phyloP scores from a whole-genome alignment of 2,113 vertebrate genomes.

The Vicugna pacos region DNA sequence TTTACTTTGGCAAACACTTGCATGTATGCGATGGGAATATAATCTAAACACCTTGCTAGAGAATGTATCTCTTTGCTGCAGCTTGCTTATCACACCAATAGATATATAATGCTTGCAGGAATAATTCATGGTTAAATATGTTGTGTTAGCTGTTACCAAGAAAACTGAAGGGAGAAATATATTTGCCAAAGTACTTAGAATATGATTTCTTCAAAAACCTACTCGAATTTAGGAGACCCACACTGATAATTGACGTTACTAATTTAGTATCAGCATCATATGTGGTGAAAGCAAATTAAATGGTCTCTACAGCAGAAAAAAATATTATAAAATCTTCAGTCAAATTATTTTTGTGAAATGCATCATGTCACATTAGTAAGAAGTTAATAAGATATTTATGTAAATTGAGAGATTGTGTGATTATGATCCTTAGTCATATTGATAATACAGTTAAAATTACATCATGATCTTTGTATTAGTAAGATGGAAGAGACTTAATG shows the following conservation, averaged over 20 bases:
- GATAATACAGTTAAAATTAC: not conserved
- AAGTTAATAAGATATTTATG: not conserved
- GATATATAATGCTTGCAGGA: slow-evolving; percentile 71
- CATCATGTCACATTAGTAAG: not conserved
- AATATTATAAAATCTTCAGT: not conserved
- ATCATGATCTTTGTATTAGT: not conserved
- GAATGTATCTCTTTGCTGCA: slow-evolving; percentile 77
- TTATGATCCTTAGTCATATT: not conserved
- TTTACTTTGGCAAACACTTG: slow-evolving; percentile 74
- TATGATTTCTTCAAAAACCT: slow-evolving; percentile 60
- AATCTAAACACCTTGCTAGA: slow-evolving; percentile 80
- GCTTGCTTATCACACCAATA: slow-evolving; percentile 73
- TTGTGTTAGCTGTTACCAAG: slow-evolving; percentile 70
- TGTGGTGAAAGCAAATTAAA: slow-evolving; percentile 45
- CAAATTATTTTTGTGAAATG: not conserved
- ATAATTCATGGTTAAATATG: slow-evolving; percentile 69
- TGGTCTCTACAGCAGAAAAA: slow-evolving; percentile 42
- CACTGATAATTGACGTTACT: slow-evolving; percentile 38
- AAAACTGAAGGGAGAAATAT: slow-evolving; percentile 40
- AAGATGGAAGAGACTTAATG: not conserved
- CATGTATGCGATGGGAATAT: slow-evolving; percentile 56
- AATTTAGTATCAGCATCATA: not conserved
- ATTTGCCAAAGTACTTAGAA: slow-evolving; percentile 54
- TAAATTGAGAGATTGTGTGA: not conserved
- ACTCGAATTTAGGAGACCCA: not conserved